Percentiles rank a stretch among this genome's conserved stretches.
phyloP scores from a whole-genome alignment of 2,797 vertebrate genomes.

The Chaetodon trifasciatus region DNA sequence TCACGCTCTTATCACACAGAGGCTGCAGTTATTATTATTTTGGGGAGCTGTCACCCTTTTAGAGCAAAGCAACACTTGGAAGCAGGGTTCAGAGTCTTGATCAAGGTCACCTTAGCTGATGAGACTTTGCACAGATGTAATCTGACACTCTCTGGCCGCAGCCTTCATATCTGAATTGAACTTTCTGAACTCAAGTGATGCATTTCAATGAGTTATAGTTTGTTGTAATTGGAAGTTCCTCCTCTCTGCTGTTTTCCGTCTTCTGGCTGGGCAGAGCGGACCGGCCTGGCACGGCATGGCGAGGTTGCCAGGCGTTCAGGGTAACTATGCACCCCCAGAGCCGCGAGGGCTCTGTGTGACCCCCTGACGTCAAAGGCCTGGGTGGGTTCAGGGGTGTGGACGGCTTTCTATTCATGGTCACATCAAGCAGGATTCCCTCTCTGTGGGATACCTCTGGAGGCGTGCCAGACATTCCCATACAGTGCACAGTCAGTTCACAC shows the following conservation, averaged over 20 bases:
- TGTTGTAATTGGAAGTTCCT: slow-evolving; percentile 34
- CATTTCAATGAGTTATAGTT: not conserved
- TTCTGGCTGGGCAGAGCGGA: slow-evolving; percentile 30
- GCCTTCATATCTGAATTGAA: not conserved
- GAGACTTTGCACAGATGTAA: slow-evolving; percentile 1
- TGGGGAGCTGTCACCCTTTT: not conserved
- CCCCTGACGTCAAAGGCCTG: slow-evolving; percentile 79
- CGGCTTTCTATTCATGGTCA: slow-evolving; percentile 76
- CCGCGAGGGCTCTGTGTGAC: slow-evolving; percentile 67
- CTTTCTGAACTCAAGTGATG: not conserved
- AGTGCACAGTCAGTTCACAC: slow-evolving; percentile 55
- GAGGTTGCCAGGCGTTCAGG: slow-evolving; percentile 76
- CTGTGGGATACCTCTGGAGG: slow-evolving; percentile 75
- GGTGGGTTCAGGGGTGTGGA: slow-evolving; percentile 71
- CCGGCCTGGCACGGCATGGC: slow-evolving; percentile 38
- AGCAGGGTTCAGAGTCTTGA: not conserved
- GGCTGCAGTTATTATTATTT: not conserved
- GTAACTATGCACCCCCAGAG: slow-evolving; percentile 70
- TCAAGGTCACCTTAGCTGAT: not conserved
- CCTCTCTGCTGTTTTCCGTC: slow-evolving; percentile 14
- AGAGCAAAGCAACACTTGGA: not conserved
- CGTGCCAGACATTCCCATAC: slow-evolving; percentile 74
- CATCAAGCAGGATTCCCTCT: slow-evolving; percentile 79
- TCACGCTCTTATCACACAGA: not conserved
- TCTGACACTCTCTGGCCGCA: not conserved